Evolutionary conservation across 1,140 invertebrate species (phyloP), one percentile per base, ranked within the genome.

Genomic region (Aphidius gifuensis): DNA sequence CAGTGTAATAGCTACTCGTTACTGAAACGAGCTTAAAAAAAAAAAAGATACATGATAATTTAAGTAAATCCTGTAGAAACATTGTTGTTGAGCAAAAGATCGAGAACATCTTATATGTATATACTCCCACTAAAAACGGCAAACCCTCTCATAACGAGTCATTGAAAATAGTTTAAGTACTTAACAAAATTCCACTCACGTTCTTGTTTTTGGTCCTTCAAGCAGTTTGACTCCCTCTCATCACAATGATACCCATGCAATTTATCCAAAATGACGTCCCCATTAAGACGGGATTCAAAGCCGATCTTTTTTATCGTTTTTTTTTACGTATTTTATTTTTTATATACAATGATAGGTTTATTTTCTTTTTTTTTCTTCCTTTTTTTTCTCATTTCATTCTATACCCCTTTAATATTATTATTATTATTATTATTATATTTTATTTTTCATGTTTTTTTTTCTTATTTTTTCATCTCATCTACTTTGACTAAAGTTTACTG

Each of bases 151-250:
- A 58, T 58, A 58, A 63, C 56, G 48, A 63, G 44, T 58, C 56
- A 46, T 61, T 57, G 46, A 49, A 50, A 23, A 48, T 38, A 43
- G 21, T 61, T 63, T 43, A 46, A 11, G 56, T 40, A 44, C 53
- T 43, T 71, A 73, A 71, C 59, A 62, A 70, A 69, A 73, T 73
- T 75, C 72, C 32, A 38, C 65, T 72, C 69, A 69, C 71, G 70
- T 73, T 68, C 68, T 73, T 60, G 47, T 50, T 16, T 55, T 55
- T 48, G 59, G 55, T 60, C 58, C 60, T 67, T 69, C 56, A 61
- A 45, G 47, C 56, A 58, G 60, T 53, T 55, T 9, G 23, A 32
- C 32, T 5, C 16, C 48, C 56, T 57, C 62, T 67, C 57, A 60
- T 67, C 62, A 67, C 66, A 49, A 39, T 39, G 58, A 62, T 54